Percentiles rank a stretch among this genome's conserved stretches.
These are phyloP conservation scores for Linhomoeus sp. DNA, from an alignment of 2,888 invertebrate genomes.

Conservation along the genomic window DNA sequence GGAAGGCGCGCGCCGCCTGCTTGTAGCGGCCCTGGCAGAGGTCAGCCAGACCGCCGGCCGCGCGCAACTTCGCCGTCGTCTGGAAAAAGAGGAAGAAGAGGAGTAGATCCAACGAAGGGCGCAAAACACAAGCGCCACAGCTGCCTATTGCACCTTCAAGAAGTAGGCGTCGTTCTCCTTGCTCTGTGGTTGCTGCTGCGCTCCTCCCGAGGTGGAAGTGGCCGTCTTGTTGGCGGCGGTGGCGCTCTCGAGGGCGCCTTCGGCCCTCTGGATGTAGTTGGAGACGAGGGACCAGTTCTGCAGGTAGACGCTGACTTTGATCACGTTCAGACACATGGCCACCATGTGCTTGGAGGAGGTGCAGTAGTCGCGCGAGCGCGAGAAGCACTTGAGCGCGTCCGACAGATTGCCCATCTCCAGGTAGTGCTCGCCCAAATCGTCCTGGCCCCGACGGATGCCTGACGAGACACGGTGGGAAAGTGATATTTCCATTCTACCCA, in stretches of 20 bases:
- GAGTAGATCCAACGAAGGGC: no score
- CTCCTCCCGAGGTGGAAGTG: no score
- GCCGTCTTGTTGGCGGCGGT: no score
- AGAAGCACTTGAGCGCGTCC: slow-evolving; percentile 91
- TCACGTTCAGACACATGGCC: slow-evolving; percentile 19
- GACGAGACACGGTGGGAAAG: no score
- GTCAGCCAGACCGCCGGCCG: slow-evolving; percentile 83
- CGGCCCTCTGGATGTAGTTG: no score
- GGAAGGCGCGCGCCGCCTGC: no score
- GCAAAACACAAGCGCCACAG: no score
- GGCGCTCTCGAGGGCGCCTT: no score
- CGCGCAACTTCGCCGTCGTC: slow-evolving; percentile 62
- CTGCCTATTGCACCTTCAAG: no score
- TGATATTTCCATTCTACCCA: not conserved
- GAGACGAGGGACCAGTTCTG: slow-evolving; percentile 92
- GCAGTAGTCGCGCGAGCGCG: slow-evolving; percentile 89
- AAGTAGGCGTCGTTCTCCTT: no score
- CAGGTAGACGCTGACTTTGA: slow-evolving; percentile 61
- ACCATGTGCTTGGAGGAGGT: slow-evolving; percentile 88
- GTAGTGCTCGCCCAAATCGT: slow-evolving; percentile 93
- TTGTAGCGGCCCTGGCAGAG: slow-evolving; percentile 28
- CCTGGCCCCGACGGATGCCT: slow-evolving; percentile 28
- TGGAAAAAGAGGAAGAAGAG: no score
- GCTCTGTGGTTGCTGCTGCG: slow-evolving; percentile 9
- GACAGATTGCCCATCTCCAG: slow-evolving; percentile 85